Percentiles rank a stretch among this genome's conserved stretches.
Evolutionary conservation across 2,888 invertebrate species (phyloP).

Genomic region (Rapana venosa): DNA sequence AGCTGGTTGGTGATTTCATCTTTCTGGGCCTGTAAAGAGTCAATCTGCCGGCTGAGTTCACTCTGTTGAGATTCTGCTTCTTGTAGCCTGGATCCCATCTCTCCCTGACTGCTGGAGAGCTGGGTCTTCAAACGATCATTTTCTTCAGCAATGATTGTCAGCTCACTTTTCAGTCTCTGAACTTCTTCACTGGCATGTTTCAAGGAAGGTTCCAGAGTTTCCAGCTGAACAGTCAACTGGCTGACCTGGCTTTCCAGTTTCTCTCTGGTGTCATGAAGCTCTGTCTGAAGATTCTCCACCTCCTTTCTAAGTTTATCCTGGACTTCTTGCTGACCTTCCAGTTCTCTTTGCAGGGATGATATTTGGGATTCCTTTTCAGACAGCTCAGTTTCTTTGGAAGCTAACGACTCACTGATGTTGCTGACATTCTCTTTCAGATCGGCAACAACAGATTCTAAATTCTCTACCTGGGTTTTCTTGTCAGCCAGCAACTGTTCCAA

Average conservation of each 20-base stretch:
- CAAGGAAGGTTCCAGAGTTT: constrained; percentile 33
- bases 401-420: constrained; percentile 51
- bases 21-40: constrained; percentile 27
- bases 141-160: constrained; percentile 26
- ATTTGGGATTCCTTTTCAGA: constrained; percentile 34
- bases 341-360: constrained; percentile 43
- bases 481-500: constrained; percentile 63
- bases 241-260: constrained; percentile 47
- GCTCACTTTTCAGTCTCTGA: constrained; percentile 53
- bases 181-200: constrained; percentile 54
- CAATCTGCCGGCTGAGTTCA: constrained; percentile 36
- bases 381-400: constrained; percentile 56
- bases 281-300: constrained; percentile 63
- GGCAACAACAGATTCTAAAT: constrained; percentile 43
- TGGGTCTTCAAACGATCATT: constrained; percentile 31
- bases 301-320: constrained; percentile 64
- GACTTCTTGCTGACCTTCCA: constrained; percentile 54
- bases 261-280: constrained; percentile 44
- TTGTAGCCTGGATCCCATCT: constrained; percentile 33
- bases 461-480: constrained; percentile 60
- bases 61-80: constrained; percentile 24
- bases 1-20: constrained; percentile 37
- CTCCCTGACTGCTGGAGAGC: constrained; percentile 34
- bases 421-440: constrained; percentile 49
- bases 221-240: constrained; percentile 33